Evolutionary conservation across 1,140 invertebrate genomes (phyloP), one percentile per base, ranked within the genome.

Genomic region (Trachymyrmex cornetzi): DNA sequence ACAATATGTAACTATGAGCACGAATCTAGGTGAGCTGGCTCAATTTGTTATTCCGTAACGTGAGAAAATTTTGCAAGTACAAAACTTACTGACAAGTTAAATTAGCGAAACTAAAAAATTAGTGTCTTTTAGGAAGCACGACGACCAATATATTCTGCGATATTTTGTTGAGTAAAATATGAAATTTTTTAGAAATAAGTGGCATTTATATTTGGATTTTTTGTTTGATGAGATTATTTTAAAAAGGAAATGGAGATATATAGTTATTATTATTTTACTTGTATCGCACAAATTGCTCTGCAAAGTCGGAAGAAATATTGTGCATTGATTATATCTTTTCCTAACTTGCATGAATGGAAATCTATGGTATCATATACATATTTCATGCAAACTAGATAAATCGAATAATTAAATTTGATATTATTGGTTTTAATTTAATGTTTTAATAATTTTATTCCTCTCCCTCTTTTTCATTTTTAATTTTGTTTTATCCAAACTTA

Each of bases 21-120:
- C 9, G 57, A 50, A 84, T 34, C 38, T 84, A 74, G 67, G 67
- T 61, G 55, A 82, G 50, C 24, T 19, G 53, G 7, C 55, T 71
- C 22, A n/a, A 6, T 34, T 74, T 74, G 9, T 84, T 50, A 50
- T 75, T 27, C n/a, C 7, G 22, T 48, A 59, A 72, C 19, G 55
- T 84, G 69, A 74, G 69, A 63, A 61, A 3, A 74, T 74, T 48
- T 81, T 1, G 50, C 16, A 48, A 72, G 2, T 30, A n/a, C 27
- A 19, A 72, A 24, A 48, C 3, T 48, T 61, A 24, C 22, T 61
- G 12, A 61, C 55, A 48, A 74, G 2, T 48, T 12, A 67, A 61
- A 74, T 74, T 82, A 16, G 34, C 48, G 59, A 55, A 61, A 61
- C 19, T 12, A 16, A 34, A 24, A 59, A 72, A 82, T 55, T 34